Base-by-base conservation (phyloP, 2,797 vertebrate species). In the Xenops minutus region DNA sequence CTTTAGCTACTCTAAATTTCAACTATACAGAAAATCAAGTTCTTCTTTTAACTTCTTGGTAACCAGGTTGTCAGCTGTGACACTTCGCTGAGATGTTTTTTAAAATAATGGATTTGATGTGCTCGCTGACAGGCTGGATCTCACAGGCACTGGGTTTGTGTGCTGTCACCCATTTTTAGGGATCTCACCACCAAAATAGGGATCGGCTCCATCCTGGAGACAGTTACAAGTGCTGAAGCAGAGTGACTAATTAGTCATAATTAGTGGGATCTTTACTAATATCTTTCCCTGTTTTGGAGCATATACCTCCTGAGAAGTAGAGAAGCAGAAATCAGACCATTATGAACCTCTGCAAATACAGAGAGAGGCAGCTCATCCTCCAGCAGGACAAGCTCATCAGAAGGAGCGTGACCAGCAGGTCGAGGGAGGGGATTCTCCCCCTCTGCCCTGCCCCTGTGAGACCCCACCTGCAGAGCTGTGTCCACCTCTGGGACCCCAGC, bases 381-480 rank as follows among this genome's bases (percentile, higher is more conserved):
- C 79, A 43, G 39, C 14, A 0, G 39, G 36, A 13, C 0, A 0
- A 61, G 72, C 64, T 13, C 72, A 39, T 3, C 64, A 7, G 43
- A 10, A 37, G 32, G 8, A 29, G 0, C 17, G 32, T n/a, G n/a
- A 44, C 27, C 79, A 69, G 58, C 32, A 76, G 56, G 17, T 30
- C 0, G 0, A 30, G 63, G 27, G 43, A 37, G 63, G 32, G 9
- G 78, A 37, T 62, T 29, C 30, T 64, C 27, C 36, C 19, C 9
- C 71, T 55, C 71, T 69, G 49, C 63, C 37, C 19, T 89, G 55
- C 55, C 41, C 48, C 36, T 4, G 1, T 75, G 55, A 20, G 55
- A 24, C 8, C 62, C 62, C 41, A 55, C 63, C 78, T 89, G 62
- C 48, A 41, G 12, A 7, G 30, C 77, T 67, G 46, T 46, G 24